Conservation (phyloP, 23 tunicate genomes). For the Ascidia mentula region DNA sequence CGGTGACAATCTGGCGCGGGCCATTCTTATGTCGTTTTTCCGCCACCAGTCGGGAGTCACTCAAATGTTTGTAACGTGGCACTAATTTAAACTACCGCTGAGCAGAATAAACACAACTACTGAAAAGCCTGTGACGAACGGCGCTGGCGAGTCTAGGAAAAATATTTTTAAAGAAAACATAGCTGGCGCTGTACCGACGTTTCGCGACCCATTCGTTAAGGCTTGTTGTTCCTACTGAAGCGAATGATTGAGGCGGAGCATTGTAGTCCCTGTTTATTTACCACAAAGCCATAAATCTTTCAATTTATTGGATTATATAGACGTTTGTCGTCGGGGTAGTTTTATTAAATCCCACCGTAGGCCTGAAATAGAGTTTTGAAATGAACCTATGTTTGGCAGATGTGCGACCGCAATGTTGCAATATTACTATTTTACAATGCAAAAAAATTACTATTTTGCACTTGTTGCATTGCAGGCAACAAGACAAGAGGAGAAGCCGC, state of each 20-base stretch:
- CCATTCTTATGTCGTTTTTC: background rate
- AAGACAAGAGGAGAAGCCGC: conserved; percentile 54
- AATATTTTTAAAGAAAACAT: conserved; percentile 9
- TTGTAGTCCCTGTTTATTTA: conserved; percentile 4
- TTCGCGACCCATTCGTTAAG: background rate
- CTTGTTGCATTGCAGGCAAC: conserved; percentile 34
- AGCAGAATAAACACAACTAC: background rate
- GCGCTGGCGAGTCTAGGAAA: conserved; percentile 6
- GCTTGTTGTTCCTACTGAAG: background rate
- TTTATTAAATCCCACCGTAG: background rate
- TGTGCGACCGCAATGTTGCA: too few species aligned
- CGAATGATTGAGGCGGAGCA: background rate
- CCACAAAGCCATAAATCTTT: background rate
- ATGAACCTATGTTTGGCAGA: too few species aligned
- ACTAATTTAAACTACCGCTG: conserved; percentile 7
- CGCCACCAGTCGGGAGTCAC: background rate
- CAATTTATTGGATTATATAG: background rate
- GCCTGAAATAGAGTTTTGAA: background rate
- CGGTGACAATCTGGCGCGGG: background rate
- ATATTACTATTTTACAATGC: too few species aligned
- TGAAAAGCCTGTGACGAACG: conserved; percentile 9
- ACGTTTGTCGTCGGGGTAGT: background rate
- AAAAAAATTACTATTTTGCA: too few species aligned
- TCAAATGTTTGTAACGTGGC: background rate
- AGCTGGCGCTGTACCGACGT: conserved; percentile 1